A percentile compares a stretch with the other conserved stretches of the same genome.
Conservation (phyloP, 2,113 vertebrate species). For the Xenus cinereus region DNA sequence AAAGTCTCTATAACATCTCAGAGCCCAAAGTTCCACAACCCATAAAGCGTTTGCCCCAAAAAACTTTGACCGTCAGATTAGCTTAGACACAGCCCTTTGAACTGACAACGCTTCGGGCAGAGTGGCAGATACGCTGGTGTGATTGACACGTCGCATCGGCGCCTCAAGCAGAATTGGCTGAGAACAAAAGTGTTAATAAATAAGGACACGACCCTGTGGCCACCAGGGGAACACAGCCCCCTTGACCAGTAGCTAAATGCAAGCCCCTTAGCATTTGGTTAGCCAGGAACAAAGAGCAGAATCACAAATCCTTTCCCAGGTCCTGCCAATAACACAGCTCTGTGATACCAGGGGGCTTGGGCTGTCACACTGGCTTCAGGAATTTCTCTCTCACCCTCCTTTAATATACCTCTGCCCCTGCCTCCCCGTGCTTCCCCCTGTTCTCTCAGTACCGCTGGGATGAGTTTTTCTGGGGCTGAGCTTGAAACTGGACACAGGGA, state of each 20-base stretch:
- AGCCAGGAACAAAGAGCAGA: constrained; percentile 16
- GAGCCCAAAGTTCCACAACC: constrained; percentile 24
- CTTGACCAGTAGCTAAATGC: background rate
- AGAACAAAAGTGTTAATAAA: constrained; percentile 19
- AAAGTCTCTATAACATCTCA: background rate
- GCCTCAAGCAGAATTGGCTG: background rate
- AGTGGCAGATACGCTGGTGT: background rate
- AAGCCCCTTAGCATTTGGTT: background rate
- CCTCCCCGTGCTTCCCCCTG: background rate
- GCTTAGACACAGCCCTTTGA: constrained; percentile 11
- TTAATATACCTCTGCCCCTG: background rate
- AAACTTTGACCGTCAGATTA: constrained; percentile 20
- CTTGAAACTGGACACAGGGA: background rate
- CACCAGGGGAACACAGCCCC: background rate
- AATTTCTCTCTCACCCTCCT: background rate
- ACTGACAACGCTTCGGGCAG: background rate
- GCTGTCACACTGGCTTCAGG: background rate
- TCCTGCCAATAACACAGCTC: background rate
- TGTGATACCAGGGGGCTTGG: background rate
- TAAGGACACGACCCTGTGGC: background rate
- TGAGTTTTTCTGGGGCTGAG: background rate
- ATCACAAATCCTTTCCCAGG: background rate
- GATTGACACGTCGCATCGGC: background rate
- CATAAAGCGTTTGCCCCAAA: background rate
- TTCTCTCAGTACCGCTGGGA: background rate